Percentiles rank a stretch among this genome's conserved stretches.
Evolutionary conservation across 2,797 vertebrate species (phyloP).

Genomic region (Chaetodon trifasciatus): DNA sequence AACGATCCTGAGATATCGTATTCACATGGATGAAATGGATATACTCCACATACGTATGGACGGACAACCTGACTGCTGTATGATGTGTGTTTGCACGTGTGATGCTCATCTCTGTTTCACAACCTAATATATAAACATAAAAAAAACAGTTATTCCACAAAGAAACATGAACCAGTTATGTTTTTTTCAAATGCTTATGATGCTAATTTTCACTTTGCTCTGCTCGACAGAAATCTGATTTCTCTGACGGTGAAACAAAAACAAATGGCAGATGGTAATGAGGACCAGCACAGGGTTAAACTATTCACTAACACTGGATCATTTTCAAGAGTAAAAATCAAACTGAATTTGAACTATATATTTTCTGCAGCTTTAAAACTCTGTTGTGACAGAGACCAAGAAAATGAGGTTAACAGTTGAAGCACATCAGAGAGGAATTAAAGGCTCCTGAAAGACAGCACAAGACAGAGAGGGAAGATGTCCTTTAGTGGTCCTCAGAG

Average conservation of each 20-base stretch:
- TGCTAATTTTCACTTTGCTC: not conserved
- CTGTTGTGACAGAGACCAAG: conserved; percentile 9
- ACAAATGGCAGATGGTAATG: not conserved
- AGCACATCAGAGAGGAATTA: conserved; percentile 49
- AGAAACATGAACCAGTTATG: not conserved
- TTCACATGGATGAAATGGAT: too few relatives aligned
- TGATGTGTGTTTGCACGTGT: not conserved
- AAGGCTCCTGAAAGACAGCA: conserved; percentile 42
- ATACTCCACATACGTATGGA: too few relatives aligned
- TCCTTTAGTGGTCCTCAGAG: conserved; percentile 66
- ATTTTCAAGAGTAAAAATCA: not conserved
- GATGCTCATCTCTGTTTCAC: not conserved
- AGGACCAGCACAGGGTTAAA: not conserved
- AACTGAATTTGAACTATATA: too few relatives aligned
- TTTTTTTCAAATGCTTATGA: not conserved
- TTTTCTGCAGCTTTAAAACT: not conserved
- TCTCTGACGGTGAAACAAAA: not conserved
- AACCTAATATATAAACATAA: not conserved
- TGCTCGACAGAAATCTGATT: not conserved
- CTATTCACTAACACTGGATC: not conserved
- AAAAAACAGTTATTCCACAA: not conserved
- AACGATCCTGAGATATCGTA: too few relatives aligned
- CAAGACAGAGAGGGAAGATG: conserved; percentile 51
- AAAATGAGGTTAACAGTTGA: conserved; percentile 26
- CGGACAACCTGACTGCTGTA: too few relatives aligned